These are phyloP conservation scores for Brachypalpus laphriformis DNA, from an alignment of 2,888 invertebrate species.

Conservation along the genomic window DNA sequence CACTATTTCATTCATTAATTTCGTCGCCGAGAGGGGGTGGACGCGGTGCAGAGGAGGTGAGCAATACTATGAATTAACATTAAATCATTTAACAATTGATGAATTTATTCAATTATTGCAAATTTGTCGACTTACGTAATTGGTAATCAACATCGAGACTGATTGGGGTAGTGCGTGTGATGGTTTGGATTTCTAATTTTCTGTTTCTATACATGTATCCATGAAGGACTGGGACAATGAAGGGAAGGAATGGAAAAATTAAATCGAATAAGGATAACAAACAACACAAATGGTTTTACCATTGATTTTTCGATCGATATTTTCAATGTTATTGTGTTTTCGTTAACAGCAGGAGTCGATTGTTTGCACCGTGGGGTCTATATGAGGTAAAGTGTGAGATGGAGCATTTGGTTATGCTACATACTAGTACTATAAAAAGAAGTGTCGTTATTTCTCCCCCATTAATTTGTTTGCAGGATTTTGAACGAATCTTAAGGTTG, in stretches of 20 bases:
- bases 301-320: conserved; percentile 62
- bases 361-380: not conserved
- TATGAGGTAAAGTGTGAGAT: not conserved
- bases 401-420: too few species aligned
- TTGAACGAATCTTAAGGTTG: too few species aligned
- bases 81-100: conserved; percentile 56
- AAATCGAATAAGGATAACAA: not conserved
- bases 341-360: not conserved
- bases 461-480: too few species aligned
- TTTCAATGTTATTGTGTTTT: conserved; percentile 3
- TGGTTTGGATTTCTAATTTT: not conserved
- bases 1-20: conserved; percentile 66
- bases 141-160: not conserved
- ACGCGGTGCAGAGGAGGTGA: not conserved
- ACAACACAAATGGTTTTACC: conserved; percentile 15
- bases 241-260: not conserved
- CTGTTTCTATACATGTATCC: not conserved
- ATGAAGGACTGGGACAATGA: conserved; percentile 3
- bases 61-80: conserved; percentile 28
- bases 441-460: too few species aligned
- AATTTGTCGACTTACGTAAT: conserved; percentile 61
- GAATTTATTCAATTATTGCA: conserved; percentile 44
- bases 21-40: not conserved
- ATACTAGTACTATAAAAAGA: too few species aligned
- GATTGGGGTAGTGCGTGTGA: conserved; percentile 10